Percentiles rank a stretch among this genome's conserved stretches.
Evolutionary conservation across 2,113 vertebrate species (phyloP).

Genomic region (Chunga burmeisteri): DNA sequence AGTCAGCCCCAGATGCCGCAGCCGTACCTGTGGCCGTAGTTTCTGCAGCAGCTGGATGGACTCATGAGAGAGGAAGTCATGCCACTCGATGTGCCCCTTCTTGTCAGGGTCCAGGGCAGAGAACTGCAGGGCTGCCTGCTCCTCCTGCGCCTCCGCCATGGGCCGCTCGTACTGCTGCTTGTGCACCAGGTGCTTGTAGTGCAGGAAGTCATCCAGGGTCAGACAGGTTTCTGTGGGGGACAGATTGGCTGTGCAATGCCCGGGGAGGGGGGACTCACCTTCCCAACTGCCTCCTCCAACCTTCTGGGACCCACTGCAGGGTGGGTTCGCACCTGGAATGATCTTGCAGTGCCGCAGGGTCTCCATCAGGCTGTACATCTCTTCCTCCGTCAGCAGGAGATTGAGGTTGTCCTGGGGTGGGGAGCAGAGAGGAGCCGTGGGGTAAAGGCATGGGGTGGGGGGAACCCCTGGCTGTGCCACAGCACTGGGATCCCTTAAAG

Average conservation of each 20-base stretch:
- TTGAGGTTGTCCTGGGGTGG: conserved; percentile 90
- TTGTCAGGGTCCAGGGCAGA: conserved; percentile 87
- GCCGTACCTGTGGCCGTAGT: conserved; percentile 83
- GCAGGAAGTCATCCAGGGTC: conserved; percentile 89
- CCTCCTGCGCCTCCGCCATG: conserved; percentile 85
- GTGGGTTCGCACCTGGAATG: conserved; percentile 81
- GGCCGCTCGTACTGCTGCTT: conserved; percentile 85
- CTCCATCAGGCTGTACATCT: conserved; percentile 94
- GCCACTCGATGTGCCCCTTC: conserved; percentile 89
- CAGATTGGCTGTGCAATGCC: not conserved
- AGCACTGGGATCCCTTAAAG: fast-evolving
- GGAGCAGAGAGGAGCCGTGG: not conserved
- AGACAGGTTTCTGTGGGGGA: conserved; percentile 82
- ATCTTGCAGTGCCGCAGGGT: conserved; percentile 90
- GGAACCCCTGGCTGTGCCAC: fast-evolving
- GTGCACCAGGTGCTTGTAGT: conserved; percentile 90
- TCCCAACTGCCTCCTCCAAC: not conserved
- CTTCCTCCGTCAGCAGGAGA: conserved; percentile 93
- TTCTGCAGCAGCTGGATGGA: conserved; percentile 88
- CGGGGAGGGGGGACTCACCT: not conserved
- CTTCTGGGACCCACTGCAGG: fast-evolving
- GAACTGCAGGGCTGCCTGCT: conserved; percentile 87
- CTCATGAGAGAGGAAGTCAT: conserved; percentile 92
- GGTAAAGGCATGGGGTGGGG: not conserved
- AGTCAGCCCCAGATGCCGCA: not conserved